Evolutionary conservation across 2,113 vertebrate genomes (phyloP).

Genomic region (Polypterus bichir): DNA sequence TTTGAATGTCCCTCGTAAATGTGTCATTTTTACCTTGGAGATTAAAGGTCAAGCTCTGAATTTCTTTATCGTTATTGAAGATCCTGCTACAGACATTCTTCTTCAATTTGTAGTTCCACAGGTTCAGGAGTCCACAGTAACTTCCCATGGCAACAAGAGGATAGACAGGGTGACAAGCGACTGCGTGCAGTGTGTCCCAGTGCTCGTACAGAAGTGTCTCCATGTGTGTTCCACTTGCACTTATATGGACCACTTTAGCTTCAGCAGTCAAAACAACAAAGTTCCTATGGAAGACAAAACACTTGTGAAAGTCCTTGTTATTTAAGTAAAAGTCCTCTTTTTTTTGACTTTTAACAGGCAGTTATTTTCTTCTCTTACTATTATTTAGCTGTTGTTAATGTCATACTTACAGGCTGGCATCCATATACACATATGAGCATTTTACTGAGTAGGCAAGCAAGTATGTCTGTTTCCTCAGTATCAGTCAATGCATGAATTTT

Average conservation of each 20-base stretch:
- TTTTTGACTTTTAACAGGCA: no score
- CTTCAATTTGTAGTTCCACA: constrained; percentile 64
- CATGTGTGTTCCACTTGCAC: constrained; percentile 30
- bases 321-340: no score
- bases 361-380: no score
- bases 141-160: constrained; percentile 58
- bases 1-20: neutral
- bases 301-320: no score
- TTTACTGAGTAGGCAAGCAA: no score
- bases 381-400: no score
- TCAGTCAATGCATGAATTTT: no score
- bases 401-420: no score
- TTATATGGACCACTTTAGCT: constrained; percentile 57
- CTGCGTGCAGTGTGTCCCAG: constrained; percentile 44
- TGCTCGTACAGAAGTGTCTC: constrained; percentile 56
- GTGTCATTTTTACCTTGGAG: constrained; percentile 51
- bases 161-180: constrained; percentile 69
- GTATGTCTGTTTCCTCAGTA: no score
- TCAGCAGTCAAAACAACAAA: constrained; percentile 65
- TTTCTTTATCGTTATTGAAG: constrained; percentile 43
- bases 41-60: constrained; percentile 68
- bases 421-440: no score
- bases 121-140: constrained; percentile 57
- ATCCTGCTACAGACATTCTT: constrained; percentile 45
- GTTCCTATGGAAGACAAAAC: constrained; percentile 55